Percentiles rank a stretch among this genome's conserved stretches.
These are phyloP conservation scores for Porites divaricata DNA, from an alignment of 92 coral and sea anemone species.

Conservation along the genomic window DNA sequence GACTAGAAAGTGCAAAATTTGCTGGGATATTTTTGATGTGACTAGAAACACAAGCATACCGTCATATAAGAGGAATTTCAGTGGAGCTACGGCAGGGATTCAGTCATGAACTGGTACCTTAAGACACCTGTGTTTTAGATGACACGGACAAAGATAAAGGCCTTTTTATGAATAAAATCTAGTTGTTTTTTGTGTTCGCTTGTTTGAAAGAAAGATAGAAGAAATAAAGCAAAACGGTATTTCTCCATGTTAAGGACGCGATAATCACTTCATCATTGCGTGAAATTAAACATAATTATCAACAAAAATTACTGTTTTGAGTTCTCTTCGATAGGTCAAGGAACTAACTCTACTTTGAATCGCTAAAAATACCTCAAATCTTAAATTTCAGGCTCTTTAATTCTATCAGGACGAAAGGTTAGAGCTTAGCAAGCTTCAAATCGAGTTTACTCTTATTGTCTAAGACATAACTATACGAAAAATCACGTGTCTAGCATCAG, in stretches of 20 bases:
- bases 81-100: neutral
- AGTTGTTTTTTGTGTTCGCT: neutral
- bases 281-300: neutral
- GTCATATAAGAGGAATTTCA: constrained; percentile 81
- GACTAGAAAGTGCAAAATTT: constrained; percentile 35
- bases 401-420: neutral
- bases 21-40: constrained; percentile 39
- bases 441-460: neutral
- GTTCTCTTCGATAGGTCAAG: neutral
- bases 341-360: neutral
- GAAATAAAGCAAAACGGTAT: neutral
- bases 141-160: constrained; percentile 10
- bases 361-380: neutral
- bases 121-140: constrained; percentile 27
- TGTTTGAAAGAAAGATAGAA: neutral
- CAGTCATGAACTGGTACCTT: constrained; percentile 37
- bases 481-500: neutral
- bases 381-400: neutral
- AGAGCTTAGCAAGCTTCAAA: constrained; percentile 11
- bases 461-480: neutral
- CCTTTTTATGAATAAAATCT: neutral
- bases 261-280: neutral
- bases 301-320: neutral
- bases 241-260: neutral
- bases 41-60: constrained; percentile 58